These are phyloP conservation scores for Patagioenas fasciata DNA, from an alignment of 2,113 vertebrate species.

Conservation along the genomic window DNA sequence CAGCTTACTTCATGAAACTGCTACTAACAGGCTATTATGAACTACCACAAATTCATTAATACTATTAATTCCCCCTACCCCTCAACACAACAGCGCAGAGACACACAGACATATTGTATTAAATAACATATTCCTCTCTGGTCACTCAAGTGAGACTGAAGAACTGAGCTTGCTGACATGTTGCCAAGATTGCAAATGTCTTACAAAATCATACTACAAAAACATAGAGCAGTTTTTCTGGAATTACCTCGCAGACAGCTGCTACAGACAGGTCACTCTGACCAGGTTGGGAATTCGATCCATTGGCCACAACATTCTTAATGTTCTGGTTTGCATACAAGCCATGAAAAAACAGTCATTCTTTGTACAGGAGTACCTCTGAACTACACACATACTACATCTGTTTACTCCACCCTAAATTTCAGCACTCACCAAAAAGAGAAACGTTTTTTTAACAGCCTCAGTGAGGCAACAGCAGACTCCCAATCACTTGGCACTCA, in stretches of 20 bases:
- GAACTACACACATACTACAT: background rate
- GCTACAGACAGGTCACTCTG: background rate
- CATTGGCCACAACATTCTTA: no score
- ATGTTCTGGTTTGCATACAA: background rate
- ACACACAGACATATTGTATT: background rate
- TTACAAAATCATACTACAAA: background rate
- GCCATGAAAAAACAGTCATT: background rate
- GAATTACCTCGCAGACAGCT: background rate
- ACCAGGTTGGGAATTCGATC: background rate
- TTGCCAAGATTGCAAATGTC: background rate
- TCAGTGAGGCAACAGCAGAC: background rate
- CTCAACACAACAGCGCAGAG: background rate
- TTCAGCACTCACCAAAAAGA: background rate
- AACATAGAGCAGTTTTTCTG: background rate
- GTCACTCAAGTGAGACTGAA: background rate
- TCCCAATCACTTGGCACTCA: background rate
- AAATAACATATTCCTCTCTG: background rate
- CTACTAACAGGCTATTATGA: background rate
- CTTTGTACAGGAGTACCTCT: background rate
- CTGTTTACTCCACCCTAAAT: background rate
- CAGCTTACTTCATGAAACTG: background rate
- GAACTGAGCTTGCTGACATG: accelerated
- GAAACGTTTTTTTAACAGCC: background rate
- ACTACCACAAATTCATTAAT: background rate
- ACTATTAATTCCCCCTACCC: background rate